Percentiles rank a stretch among this genome's conserved stretches.
phyloP scores from a whole-genome alignment of 2,113 vertebrate genomes.

The Melanerpes formicivorus region DNA sequence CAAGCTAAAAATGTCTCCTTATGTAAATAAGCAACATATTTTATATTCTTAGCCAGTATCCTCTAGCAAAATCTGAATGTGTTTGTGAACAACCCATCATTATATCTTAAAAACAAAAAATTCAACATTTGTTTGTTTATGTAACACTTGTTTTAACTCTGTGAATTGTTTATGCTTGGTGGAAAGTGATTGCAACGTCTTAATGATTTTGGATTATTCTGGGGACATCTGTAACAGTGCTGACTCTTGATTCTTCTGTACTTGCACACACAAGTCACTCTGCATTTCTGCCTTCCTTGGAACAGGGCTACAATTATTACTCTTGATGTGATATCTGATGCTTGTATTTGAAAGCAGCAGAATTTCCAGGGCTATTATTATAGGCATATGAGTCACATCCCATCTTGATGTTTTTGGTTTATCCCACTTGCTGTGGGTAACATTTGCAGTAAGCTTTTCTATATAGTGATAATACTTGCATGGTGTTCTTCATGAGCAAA shows the following conservation, averaged over 20 bases:
- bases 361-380: constrained; percentile 9
- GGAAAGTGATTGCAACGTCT: neutral
- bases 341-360: constrained; percentile 40
- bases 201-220: constrained; percentile 27
- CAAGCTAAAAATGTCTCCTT: constrained; percentile 32
- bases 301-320: constrained; percentile 29
- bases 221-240: neutral
- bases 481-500: neutral
- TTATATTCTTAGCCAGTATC: constrained; percentile 19
- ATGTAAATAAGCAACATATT: constrained; percentile 38
- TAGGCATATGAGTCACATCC: constrained; percentile 17
- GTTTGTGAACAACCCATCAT: constrained; percentile 53
- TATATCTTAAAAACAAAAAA: constrained; percentile 13
- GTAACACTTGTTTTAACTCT: constrained; percentile 39
- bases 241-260: neutral
- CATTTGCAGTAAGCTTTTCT: neutral
- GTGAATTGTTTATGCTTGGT: constrained; percentile 41
- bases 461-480: neutral
- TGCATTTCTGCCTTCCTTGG: neutral
- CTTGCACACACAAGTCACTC: neutral
- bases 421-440: neutral
- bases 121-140: constrained; percentile 61
- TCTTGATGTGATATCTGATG: neutral
- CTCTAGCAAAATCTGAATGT: constrained; percentile 27
- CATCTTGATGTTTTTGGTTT: neutral